phyloP scores from a whole-genome alignment of 2,888 invertebrate species.

The Epinotia ramella region DNA sequence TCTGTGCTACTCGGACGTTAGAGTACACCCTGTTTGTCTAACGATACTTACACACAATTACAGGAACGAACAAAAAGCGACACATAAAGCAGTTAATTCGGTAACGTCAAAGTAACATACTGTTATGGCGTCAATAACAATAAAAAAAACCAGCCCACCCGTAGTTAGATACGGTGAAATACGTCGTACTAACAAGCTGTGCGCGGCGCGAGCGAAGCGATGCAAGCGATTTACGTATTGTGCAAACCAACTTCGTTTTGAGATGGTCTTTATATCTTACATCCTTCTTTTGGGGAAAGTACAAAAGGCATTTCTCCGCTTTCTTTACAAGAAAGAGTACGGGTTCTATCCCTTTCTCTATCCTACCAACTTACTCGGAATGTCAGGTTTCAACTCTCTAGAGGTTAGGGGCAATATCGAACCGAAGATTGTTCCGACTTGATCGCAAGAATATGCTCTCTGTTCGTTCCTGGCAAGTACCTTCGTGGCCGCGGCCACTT shows the following conservation, averaged over 20 bases:
- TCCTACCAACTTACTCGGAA: too few species aligned
- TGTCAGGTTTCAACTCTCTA: too few species aligned
- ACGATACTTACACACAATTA: constrained; percentile 14
- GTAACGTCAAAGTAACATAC: constrained; percentile 40
- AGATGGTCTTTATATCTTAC: too few species aligned
- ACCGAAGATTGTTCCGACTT: too few species aligned
- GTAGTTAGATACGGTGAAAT: constrained; percentile 44
- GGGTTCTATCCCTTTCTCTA: too few species aligned
- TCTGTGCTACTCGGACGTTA: neutral
- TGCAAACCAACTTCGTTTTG: neutral
- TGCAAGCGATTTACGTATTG: neutral
- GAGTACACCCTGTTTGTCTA: neutral
- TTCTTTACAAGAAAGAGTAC: too few species aligned
- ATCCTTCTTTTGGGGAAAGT: too few species aligned
- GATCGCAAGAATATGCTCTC: too few species aligned
- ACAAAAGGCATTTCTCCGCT: too few species aligned
- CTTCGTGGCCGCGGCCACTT: too few species aligned
- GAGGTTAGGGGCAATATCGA: too few species aligned
- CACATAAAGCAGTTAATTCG: constrained; percentile 41
- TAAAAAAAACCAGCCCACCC: constrained; percentile 41
- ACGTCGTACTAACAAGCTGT: constrained; percentile 42
- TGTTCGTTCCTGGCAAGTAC: too few species aligned
- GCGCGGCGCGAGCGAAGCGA: constrained; percentile 7
- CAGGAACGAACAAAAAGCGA: constrained; percentile 33
- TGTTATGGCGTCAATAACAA: constrained; percentile 45